Base-by-base conservation (phyloP, 2,888 invertebrate genomes). In the Caenorhabditis virilis region DNA sequence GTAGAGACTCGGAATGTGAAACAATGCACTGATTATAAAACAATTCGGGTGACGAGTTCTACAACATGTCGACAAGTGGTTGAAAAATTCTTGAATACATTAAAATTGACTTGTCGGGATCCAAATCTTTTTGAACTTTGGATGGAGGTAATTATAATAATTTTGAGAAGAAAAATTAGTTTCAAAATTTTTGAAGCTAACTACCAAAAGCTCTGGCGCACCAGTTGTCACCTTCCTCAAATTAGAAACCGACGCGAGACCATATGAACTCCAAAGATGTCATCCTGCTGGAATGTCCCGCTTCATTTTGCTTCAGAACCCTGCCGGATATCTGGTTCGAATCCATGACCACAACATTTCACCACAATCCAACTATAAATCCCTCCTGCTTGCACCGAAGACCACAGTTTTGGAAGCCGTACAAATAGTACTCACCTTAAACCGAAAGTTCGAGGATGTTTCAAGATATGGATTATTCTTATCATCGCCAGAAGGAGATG, bases 1-100 rank as follows among this genome's bases (percentile, higher is more conserved):
- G 91, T 94, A 45, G 93, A 90, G 86, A 92, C 93, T 22, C 90
- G 90, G 78, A 91, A 92, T 81, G 87, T 94, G 58, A 89, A 92
- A 57, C 90, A 92, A 25, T 94, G 94, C 86, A 93, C 94, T 84
- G 93, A 94, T 85, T 94, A 95, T 88, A 94, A 94, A 86, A 95
- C 94, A 0, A 86, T 95, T 60, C 90, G 91, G 72, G 91, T 94
- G 76, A 91, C 91, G 49, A 91, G 90, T 87, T 90, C 91, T 80
- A 93, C 92, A 15, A 90, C 91, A 1, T 91, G 71, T 2, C 52
- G 49, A n/a, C 91, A 93, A 59, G 90, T 95, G 69, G 91, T 94
- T 13, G 87, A 88, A 64, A 90, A 91, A 49, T 87, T 95, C 22
- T 87, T 95, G 67, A 89, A 90, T 85, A 93, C 94, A 88, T 91